A percentile compares a stretch with the other conserved stretches of the same genome.
Evolutionary conservation across 1,140 invertebrate species (phyloP).

Genomic region (Ladona fulva): DNA sequence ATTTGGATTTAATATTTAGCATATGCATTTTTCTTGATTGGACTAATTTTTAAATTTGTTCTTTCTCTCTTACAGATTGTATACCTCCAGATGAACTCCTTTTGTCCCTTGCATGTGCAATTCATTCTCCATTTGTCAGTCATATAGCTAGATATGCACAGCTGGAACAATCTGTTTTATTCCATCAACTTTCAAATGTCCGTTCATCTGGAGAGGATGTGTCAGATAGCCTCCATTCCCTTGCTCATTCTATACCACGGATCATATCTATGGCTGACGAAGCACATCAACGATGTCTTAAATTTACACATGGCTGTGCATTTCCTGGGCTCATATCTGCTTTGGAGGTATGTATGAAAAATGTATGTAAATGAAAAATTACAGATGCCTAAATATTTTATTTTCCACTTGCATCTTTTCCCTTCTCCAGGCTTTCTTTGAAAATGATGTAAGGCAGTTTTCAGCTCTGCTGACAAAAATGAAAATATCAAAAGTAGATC

Average conservation of each 20-base stretch:
- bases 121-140: constrained; percentile 51
- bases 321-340: constrained; percentile 50
- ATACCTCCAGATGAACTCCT: constrained; percentile 20
- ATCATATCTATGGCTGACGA: constrained; percentile 46
- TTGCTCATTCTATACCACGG: constrained; percentile 50
- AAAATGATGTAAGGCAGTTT: constrained; percentile 46
- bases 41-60: too few species aligned
- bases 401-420: constrained; percentile 32
- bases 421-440: constrained; percentile 43
- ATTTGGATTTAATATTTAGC: too few species aligned
- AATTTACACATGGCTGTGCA: constrained; percentile 55
- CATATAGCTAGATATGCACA: constrained; percentile 51
- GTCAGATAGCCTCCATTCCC: constrained; percentile 49
- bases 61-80: background rate
- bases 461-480: constrained; percentile 41
- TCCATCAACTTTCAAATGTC: constrained; percentile 39
- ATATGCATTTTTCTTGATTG: too few species aligned
- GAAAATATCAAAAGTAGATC: constrained; percentile 42
- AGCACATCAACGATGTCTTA: constrained; percentile 47
- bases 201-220: constrained; percentile 49
- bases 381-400: constrained; percentile 13
- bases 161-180: constrained; percentile 48
- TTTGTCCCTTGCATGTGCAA: constrained; percentile 40
- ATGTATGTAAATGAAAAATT: too few species aligned
- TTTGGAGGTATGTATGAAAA: constrained; percentile 39